A percentile compares a stretch with the other conserved stretches of the same genome.
phyloP scores from a whole-genome alignment of 2,888 invertebrate species.

The Agrochola lychnidis region DNA sequence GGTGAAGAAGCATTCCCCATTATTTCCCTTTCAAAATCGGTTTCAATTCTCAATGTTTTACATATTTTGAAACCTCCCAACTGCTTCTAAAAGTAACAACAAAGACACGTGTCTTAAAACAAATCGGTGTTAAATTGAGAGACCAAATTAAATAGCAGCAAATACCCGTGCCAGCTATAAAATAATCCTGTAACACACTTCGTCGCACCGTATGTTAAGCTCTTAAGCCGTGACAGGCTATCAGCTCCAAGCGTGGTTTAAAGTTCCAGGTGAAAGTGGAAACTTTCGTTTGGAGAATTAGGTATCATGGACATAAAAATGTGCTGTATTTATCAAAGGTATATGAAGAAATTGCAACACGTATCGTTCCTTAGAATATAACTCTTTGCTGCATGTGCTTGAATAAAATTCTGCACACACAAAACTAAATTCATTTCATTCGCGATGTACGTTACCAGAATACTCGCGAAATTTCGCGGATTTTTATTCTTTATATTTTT shows the following conservation, averaged over 20 bases:
- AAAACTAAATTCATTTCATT: neutral
- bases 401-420: neutral
- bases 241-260: constrained; percentile 16
- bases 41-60: neutral
- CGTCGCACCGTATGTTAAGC: constrained; percentile 30
- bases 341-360: neutral
- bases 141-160: constrained; percentile 19
- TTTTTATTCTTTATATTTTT: no score
- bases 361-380: neutral
- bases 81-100: neutral
- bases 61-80: neutral
- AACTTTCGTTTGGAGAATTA: neutral
- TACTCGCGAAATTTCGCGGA: no score
- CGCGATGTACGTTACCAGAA: neutral
- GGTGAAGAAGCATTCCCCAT: neutral
- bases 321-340: neutral
- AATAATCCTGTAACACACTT: constrained; percentile 47
- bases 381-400: neutral
- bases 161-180: constrained; percentile 12
- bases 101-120: neutral
- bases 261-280: neutral
- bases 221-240: constrained; percentile 46
- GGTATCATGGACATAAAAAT: neutral
- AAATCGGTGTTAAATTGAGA: constrained; percentile 32
- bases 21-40: neutral